phyloP scores from a whole-genome alignment of 1,140 invertebrate genomes.

The Dendrolimus kikuchii region DNA sequence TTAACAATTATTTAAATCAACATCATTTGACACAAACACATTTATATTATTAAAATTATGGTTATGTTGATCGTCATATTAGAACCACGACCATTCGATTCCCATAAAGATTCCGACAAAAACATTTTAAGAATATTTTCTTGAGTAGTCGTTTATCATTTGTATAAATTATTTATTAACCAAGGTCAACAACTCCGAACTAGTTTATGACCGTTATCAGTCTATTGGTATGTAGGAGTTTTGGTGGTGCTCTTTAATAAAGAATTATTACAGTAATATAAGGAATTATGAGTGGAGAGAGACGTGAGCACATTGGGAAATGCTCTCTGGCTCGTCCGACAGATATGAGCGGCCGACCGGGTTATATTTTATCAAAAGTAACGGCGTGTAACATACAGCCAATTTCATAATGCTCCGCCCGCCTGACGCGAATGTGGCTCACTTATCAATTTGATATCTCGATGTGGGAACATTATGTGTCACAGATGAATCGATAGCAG shows the following conservation, averaged over 20 bases:
- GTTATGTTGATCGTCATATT: background rate
- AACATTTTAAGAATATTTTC: background rate
- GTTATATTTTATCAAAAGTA: conserved; percentile 70
- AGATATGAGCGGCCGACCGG: conserved; percentile 60
- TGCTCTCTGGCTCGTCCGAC: conserved; percentile 31
- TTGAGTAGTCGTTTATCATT: background rate
- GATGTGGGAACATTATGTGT: conserved; percentile 61
- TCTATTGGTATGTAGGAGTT: no score
- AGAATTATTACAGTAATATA: conserved; percentile 7
- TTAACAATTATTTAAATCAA: no score
- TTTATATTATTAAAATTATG: background rate
- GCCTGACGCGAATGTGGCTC: conserved; percentile 59
- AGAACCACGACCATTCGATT: background rate
- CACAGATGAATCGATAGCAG: conserved; percentile 33
- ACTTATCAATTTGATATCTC: conserved; percentile 71
- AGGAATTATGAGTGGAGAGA: conserved; percentile 38
- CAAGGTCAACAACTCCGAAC: background rate
- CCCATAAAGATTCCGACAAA: background rate
- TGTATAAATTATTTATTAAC: background rate
- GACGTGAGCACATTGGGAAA: conserved; percentile 46
- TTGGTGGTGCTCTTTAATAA: no score
- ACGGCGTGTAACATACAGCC: conserved; percentile 69
- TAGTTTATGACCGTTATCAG: no score
- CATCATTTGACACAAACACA: no score
- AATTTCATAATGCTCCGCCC: conserved; percentile 69